These are phyloP conservation scores for Hephaestus fuliginosus DNA, from an alignment of 2,797 vertebrate species.

Conservation along the genomic window DNA sequence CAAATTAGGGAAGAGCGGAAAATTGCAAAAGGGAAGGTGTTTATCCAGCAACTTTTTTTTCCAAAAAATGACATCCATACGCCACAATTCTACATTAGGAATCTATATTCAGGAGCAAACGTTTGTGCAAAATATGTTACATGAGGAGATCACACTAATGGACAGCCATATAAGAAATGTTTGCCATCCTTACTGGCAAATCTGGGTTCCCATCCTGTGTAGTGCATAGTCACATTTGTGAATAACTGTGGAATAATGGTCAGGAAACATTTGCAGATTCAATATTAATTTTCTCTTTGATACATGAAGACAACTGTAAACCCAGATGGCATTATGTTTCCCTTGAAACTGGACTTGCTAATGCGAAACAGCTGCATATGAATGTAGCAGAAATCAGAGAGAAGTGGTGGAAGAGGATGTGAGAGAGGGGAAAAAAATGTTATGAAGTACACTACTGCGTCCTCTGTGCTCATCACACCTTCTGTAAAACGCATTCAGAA, in stretches of 20 bases:
- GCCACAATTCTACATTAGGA: neutral
- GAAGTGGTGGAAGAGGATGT: neutral
- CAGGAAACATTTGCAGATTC: neutral
- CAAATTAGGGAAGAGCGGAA: constrained; percentile 12
- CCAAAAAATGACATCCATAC: constrained; percentile 2
- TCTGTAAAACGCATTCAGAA: constrained; percentile 18
- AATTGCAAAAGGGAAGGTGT: neutral
- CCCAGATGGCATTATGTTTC: neutral
- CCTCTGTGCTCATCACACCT: constrained; percentile 2
- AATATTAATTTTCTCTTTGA: neutral
- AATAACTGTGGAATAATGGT: neutral
- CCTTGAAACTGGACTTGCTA: neutral
- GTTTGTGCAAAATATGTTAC: constrained; percentile 1
- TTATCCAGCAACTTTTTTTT: neutral
- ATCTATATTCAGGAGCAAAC: neutral
- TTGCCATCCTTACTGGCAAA: neutral
- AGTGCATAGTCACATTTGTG: neutral
- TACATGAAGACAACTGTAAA: neutral
- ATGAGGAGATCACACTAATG: neutral
- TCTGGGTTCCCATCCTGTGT: constrained; percentile 1
- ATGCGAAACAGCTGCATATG: neutral
- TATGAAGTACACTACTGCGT: neutral
- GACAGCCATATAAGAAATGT: neutral
- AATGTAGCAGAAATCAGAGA: neutral
- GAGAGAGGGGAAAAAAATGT: constrained; percentile 1